Percentiles rank a stretch among this genome's conserved stretches.
Evolutionary conservation across 2,888 invertebrate genomes (phyloP).

Genomic region (Xylocampa areola): DNA sequence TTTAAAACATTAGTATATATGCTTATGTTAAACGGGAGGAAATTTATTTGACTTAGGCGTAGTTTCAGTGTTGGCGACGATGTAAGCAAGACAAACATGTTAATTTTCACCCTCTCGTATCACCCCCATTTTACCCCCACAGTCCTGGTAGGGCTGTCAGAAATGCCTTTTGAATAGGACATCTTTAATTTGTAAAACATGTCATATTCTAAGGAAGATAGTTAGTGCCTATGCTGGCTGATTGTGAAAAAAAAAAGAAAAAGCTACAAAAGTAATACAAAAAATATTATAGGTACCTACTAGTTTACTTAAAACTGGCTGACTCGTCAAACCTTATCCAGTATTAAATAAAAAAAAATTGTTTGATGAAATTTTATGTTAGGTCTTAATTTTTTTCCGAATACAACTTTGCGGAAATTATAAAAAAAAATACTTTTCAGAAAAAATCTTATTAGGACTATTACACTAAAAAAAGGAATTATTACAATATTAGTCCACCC

Average conservation of each 20-base stretch:
- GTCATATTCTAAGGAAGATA: not conserved
- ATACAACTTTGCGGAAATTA: too few relatives aligned
- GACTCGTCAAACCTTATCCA: too few relatives aligned
- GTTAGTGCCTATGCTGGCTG: not conserved
- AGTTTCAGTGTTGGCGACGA: constrained; percentile 86
- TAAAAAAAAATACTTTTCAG: too few relatives aligned
- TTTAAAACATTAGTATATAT: constrained; percentile 82
- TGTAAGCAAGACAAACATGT: constrained; percentile 89
- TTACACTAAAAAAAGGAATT: too few relatives aligned
- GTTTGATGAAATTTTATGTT: too few relatives aligned
- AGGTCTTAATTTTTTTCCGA: too few relatives aligned
- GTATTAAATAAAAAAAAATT: too few relatives aligned
- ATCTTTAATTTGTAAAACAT: constrained; percentile 21
- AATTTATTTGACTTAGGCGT: constrained; percentile 89
- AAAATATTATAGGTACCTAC: too few relatives aligned
- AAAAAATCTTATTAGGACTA: too few relatives aligned
- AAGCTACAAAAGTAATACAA: too few relatives aligned
- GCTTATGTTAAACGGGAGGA: constrained; percentile 84
- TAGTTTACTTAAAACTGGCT: too few relatives aligned
- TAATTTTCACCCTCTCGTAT: constrained; percentile 80
- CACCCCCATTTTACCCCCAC: constrained; percentile 52
- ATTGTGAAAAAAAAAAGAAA: constrained; percentile 1
- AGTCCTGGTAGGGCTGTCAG: constrained; percentile 52
- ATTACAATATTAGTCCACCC: too few relatives aligned
- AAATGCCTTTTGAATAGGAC: constrained; percentile 34